phyloP scores from a whole-genome alignment of 1,140 invertebrate genomes.

The Drosophila parvula region DNA sequence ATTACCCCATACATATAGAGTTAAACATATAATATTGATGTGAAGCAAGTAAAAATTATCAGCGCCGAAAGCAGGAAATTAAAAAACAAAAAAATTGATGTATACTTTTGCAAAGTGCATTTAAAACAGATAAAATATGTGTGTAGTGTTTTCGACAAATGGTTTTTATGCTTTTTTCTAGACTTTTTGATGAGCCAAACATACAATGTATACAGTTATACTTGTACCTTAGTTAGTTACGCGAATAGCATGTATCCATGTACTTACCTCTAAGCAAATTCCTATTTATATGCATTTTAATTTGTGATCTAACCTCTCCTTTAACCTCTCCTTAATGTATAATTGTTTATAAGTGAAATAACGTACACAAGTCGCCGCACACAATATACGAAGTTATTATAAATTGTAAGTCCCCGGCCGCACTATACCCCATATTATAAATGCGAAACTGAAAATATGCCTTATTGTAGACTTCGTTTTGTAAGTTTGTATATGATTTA shows the following conservation, averaged over 20 bases:
- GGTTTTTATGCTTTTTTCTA: conserved; percentile 29
- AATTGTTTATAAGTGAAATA: conserved; percentile 36
- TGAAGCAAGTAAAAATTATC: conserved; percentile 38
- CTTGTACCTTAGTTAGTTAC: conserved; percentile 61
- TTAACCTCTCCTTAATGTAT: conserved; percentile 36
- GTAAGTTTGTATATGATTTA: conserved; percentile 69
- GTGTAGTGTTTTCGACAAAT: conserved; percentile 37
- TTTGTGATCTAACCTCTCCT: conserved; percentile 32
- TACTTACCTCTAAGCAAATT: conserved; percentile 72
- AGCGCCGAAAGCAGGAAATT: conserved; percentile 35
- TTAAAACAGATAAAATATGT: conserved; percentile 61
- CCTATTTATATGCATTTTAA: conserved; percentile 50
- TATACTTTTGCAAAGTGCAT: conserved; percentile 73
- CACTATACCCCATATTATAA: conserved; percentile 28
- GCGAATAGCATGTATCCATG: conserved; percentile 56
- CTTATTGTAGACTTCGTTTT: conserved; percentile 71
- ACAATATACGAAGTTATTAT: conserved; percentile 31
- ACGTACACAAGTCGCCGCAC: conserved; percentile 29
- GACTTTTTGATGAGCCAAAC: conserved; percentile 37
- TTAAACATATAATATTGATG: conserved; percentile 58
- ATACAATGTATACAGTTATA: conserved; percentile 40
- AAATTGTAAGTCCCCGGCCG: conserved; percentile 39
- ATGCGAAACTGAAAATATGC: conserved; percentile 42
- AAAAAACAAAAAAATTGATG: conserved; percentile 62
- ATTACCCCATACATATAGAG: conserved; percentile 46